Conservation (phyloP, 1,140 invertebrate genomes). For the Nixonia krombeini region DNA sequence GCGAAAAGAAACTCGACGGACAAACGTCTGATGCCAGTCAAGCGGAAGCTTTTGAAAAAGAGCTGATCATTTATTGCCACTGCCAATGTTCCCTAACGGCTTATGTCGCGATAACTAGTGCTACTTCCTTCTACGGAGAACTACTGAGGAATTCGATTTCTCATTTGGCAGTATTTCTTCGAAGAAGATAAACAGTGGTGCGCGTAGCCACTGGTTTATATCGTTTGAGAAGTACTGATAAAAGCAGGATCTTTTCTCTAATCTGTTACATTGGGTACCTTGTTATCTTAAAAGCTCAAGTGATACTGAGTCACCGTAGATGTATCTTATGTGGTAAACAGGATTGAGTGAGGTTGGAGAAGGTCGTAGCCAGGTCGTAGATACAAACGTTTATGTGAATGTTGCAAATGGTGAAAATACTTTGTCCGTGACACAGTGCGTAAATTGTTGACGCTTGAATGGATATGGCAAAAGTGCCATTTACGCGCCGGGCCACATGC, state of each 20-base stretch:
- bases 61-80: too few species aligned
- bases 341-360: slow-evolving; percentile 36
- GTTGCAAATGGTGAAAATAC: slow-evolving; percentile 31
- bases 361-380: slow-evolving; percentile 18
- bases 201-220: slow-evolving; percentile 25
- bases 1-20: slow-evolving; percentile 15
- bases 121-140: too few species aligned
- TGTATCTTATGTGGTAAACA: slow-evolving; percentile 44
- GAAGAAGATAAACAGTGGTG: too few species aligned
- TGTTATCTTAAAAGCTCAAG: slow-evolving; percentile 51
- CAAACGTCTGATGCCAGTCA: slow-evolving; percentile 20
- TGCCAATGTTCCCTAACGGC: too few species aligned
- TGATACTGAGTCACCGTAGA: slow-evolving; percentile 38
- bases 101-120: too few species aligned
- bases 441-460: slow-evolving; percentile 15
- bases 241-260: slow-evolving; percentile 26
- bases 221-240: slow-evolving; percentile 26
- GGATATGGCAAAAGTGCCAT: not conserved
- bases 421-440: slow-evolving; percentile 23
- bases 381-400: slow-evolving; percentile 38
- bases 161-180: too few species aligned
- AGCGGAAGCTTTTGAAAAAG: too few species aligned
- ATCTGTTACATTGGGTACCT: slow-evolving; percentile 36
- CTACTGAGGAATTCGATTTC: too few species aligned
- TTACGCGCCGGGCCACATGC: not conserved